Evolutionary conservation across 2,888 invertebrate genomes (phyloP), one percentile per base, ranked within the genome.

Genomic region (Pinctada fucata): DNA sequence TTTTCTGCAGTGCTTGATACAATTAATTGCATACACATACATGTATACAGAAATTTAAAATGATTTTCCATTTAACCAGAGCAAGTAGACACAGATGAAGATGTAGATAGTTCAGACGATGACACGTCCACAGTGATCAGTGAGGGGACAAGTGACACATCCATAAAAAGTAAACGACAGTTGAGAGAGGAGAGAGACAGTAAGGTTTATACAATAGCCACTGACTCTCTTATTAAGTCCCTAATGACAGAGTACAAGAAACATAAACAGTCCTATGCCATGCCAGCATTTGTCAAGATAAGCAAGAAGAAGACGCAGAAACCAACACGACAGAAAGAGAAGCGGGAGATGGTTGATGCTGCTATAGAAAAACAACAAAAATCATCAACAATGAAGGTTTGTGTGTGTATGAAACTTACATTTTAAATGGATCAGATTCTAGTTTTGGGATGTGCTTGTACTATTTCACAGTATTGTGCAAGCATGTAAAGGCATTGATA

Each of bases 321-420:
- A 71, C 82, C 83, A 70, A 75, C 70, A 10, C 83, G 82, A 72
- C 83, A 82, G 0, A 78, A 74, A 6, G 75, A 68, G 13, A 71
- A 64, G 31, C 49, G 31, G 52, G 90, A 90, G 76, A 84, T 85
- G 3, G 87, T 89, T 4, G 90, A 91, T 51, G 84, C 86, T 47
- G 87, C 87, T 63, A 91, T 97, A 76, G 96, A 96, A 88, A 95
- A 96, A 86, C 97, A 97, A 90, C 94, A 96, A 85, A 95, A 95
- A 75, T 94, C 95, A 71, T 97, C 97, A 88, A 96, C 97, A 81
- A 95, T 95, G 83, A 97, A 96, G 94, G 97, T 96, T 93, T 92
- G 31, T 31, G 31, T 90, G 64, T 5, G 10, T 47, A 6, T 31
- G 31, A 31, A 31, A 31, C 31, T 31, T 31, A 31, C 31, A 31